phyloP scores from a whole-genome alignment of 2,888 invertebrate genomes.

The Eurytoma californica region DNA sequence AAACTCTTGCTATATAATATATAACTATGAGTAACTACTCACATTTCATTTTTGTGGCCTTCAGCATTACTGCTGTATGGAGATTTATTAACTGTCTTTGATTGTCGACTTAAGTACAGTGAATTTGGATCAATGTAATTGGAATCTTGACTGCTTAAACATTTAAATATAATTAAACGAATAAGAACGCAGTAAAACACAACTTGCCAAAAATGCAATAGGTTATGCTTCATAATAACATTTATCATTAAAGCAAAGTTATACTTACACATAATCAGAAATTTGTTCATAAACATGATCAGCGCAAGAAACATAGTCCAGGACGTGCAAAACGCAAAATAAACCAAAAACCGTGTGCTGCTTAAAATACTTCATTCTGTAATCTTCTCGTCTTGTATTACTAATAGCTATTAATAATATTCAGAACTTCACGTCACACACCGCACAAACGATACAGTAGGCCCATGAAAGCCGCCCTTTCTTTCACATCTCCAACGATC shows the following conservation, averaged over 20 bases:
- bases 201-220: background rate
- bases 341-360: background rate
- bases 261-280: slow-evolving; percentile 43
- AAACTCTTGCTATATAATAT: background rate
- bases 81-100: slow-evolving; percentile 51
- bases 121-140: slow-evolving; percentile 64
- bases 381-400: background rate
- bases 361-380: slow-evolving; percentile 33
- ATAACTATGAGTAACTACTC: background rate
- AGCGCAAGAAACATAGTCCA: slow-evolving; percentile 6
- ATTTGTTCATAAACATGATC: slow-evolving; percentile 36
- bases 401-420: background rate
- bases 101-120: slow-evolving; percentile 60
- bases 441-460: background rate
- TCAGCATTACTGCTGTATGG: background rate
- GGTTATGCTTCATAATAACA: background rate
- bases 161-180: background rate
- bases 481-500: background rate
- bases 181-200: background rate
- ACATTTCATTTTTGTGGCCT: slow-evolving; percentile 30
- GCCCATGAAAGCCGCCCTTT: too few species aligned
- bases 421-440: background rate
- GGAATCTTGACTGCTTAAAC: slow-evolving; percentile 48
- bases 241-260: background rate
- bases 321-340: slow-evolving; percentile 21